Evolutionary conservation across 2,797 vertebrate genomes (phyloP), one percentile per base, ranked within the genome.

Genomic region (Cossypha polioptera): DNA sequence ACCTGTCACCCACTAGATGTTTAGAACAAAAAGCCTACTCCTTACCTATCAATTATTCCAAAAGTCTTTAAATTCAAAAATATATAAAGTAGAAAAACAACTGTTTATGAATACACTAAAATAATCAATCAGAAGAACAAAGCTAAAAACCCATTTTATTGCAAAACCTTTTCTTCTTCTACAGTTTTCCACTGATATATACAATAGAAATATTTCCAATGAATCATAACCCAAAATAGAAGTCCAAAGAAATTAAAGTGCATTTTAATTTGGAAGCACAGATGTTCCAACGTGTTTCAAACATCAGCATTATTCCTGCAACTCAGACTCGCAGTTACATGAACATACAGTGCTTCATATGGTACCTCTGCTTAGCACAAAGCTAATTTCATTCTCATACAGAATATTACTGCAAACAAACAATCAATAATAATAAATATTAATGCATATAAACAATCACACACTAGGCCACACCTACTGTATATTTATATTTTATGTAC

Each of bases 331-430:
- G 0, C 6, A 76, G 28, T 24, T 61, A 11, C 0, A 0, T 40
- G 61, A 82, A 51, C 35, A 50, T 3, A 28, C 0, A 67, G 16
- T 0, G 1, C 45, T 50, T 71, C 21, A n/a, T 0, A 7, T 3
- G 29, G 17, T 17, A 26, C n/a, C 25, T 83, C 33, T 47, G 16
- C 36, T 58, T 45, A n/a, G 81, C 54, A 88, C 62, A 86, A 58
- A 88, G 54, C 26, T 33, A 10, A 45, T 48, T 33, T 47, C 57
- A 42, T 55, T 84, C 63, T 82, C 55, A 16, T 8, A 24, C 33
- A 43, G 11, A 29, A 17, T 9, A 55, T 33, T 63, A 79, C 54
- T 8, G 51, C 35, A 53, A 63, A 80, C 13, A 47, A 85, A 24
- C 16, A 51, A 48, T 12, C n/a, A n/a, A 17, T n/a, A 36, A n/a